Evolutionary conservation across 2,797 vertebrate species (phyloP).

Genomic region (Sebastes diploproa): DNA sequence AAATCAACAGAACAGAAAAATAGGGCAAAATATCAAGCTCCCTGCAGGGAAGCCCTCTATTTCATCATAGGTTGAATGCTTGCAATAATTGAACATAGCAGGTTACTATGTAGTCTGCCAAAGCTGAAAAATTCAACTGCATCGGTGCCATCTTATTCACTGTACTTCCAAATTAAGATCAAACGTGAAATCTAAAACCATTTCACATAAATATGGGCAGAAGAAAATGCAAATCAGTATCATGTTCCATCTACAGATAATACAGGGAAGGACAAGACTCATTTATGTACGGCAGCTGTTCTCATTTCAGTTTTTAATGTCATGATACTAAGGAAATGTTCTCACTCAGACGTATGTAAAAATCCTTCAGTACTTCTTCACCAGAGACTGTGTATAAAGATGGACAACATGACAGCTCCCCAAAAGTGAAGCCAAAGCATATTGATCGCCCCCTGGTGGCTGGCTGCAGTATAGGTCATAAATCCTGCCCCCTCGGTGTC

Average conservation of each 20-base stretch:
- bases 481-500: no score
- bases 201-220: background rate
- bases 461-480: no score
- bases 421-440: no score
- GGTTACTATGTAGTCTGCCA: background rate
- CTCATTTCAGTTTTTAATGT: background rate
- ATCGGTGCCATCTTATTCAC: background rate
- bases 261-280: background rate
- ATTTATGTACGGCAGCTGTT: background rate
- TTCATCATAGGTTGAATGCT: conserved; percentile 33
- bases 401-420: no score
- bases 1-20: conserved; percentile 12
- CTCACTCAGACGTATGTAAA: background rate
- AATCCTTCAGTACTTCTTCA: background rate
- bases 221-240: background rate
- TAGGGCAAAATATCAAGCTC: conserved; percentile 6
- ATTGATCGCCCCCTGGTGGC: no score
- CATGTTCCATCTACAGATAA: background rate
- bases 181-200: background rate
- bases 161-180: background rate
- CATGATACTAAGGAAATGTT: background rate
- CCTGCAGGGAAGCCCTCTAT: background rate
- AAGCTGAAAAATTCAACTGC: background rate
- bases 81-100: conserved; percentile 16
- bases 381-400: no score